phyloP scores from a whole-genome alignment of 2,888 invertebrate species.

The Thereva unica region DNA sequence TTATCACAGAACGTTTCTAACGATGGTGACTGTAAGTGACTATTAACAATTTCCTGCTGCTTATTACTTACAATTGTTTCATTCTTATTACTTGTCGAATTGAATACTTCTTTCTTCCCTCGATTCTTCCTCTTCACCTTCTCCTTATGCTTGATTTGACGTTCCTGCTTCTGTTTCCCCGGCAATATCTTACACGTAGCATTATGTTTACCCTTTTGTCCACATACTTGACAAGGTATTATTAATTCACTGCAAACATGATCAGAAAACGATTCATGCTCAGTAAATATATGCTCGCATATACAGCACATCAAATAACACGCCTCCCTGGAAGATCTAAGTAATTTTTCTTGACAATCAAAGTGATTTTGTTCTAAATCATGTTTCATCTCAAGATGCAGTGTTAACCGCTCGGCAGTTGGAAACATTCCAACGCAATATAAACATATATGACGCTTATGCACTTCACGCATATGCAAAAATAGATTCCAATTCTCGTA shows the following conservation, averaged over 20 bases:
- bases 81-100: slow-evolving; percentile 7
- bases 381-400: slow-evolving; percentile 78
- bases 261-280: slow-evolving; percentile 74
- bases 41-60: background rate
- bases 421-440: slow-evolving; percentile 84
- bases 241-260: slow-evolving; percentile 66
- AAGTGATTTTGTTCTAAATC: slow-evolving; percentile 73
- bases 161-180: slow-evolving; percentile 7
- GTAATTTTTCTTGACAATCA: slow-evolving; percentile 69
- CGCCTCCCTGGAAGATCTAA: slow-evolving; percentile 64
- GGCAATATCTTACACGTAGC: slow-evolving; percentile 52
- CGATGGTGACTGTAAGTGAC: background rate
- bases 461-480: slow-evolving; percentile 80
- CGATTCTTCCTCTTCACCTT: slow-evolving; percentile 10
- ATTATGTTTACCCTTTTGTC: slow-evolving; percentile 54
- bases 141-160: background rate
- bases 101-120: slow-evolving; percentile 5
- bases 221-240: slow-evolving; percentile 55
- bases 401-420: slow-evolving; percentile 75
- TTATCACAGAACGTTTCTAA: too few species aligned
- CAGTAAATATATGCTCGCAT: slow-evolving; percentile 78
- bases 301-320: slow-evolving; percentile 80
- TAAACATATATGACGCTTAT: slow-evolving; percentile 79
- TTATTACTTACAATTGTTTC: background rate
- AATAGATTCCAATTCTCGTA: slow-evolving; percentile 87